Percentiles rank a stretch among this genome's conserved stretches.
Conservation (phyloP, 2,113 vertebrate genomes). For the Peucedramus taeniatus region DNA sequence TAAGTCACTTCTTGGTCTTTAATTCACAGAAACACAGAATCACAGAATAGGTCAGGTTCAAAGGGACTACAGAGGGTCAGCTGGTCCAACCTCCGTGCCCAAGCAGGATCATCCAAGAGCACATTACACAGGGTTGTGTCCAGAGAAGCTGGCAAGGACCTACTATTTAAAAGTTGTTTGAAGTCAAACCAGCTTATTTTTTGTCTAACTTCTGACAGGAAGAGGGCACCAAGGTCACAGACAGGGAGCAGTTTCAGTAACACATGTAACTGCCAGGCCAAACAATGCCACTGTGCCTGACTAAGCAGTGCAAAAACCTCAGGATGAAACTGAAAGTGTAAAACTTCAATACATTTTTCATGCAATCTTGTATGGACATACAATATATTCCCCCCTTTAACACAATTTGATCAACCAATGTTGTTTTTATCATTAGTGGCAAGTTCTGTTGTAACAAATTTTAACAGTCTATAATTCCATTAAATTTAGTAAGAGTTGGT, state of each 20-base stretch:
- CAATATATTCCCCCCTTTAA: background rate
- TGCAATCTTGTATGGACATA: background rate
- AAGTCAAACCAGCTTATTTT: background rate
- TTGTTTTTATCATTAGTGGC: background rate
- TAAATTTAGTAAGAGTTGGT: background rate
- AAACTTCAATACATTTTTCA: background rate
- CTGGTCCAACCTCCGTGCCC: background rate
- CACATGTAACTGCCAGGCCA: accelerated
- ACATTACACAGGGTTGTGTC: background rate
- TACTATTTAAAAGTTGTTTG: background rate
- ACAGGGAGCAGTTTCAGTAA: background rate
- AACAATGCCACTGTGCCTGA: background rate
- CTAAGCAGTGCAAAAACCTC: background rate
- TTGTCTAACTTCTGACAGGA: background rate
- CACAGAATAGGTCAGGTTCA: no score
- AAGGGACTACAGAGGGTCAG: background rate
- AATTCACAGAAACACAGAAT: background rate
- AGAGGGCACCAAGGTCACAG: background rate
- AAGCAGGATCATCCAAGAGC: background rate
- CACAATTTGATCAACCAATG: background rate
- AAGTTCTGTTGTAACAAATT: background rate
- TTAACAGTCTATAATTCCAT: background rate
- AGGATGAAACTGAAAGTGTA: background rate
- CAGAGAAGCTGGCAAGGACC: background rate
- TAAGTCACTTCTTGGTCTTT: background rate